Evolutionary conservation across 2,113 vertebrate genomes (phyloP), one percentile per base, ranked within the genome.

Genomic region (Cervus canadensis): DNA sequence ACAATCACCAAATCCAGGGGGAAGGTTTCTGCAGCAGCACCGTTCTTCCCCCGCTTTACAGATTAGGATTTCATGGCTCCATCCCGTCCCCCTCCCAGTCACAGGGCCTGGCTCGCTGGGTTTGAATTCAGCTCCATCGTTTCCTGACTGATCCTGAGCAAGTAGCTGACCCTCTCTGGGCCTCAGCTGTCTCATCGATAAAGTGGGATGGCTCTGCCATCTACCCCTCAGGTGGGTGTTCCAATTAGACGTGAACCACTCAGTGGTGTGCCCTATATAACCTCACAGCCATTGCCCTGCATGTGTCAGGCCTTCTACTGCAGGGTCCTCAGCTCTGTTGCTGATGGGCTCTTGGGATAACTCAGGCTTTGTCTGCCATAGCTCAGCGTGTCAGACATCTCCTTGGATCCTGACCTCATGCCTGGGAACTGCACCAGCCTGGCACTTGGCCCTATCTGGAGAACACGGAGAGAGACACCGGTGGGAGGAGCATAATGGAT

Each of bases 1-100:
- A 33, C 21, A 45, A 82, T 71, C 86, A 54, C 12, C 14, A 6
- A 45, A 64, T 40, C 25, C 15, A 4, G 13, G 1, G 12, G 28
- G 33, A 13, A 0, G 6, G 8, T 40, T 5, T 26, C 64, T 36
- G 17, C 0, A 1, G 13, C 15, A n/a, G 25, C 28, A 54, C 30
- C 59, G 4, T 5, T 19, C 48, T 7, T 9, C 25, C 9, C 21
- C 17, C 6, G 40, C 21, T 54, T 62, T 48, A n/a, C 1, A 71
- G 67, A 57, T n/a, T 2, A 79, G 23, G n/a, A 8, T 11, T 25
- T 2, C 36, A n/a, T 3, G 74, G 43, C 52, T 81, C 86, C 52
- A 81, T 33, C 79, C 54, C 36, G 52, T n/a, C 28, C 43, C 60
- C 7, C 2, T 71, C 1, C 23, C 2, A 50, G 60, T 43, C 30